Evolutionary conservation across 2,113 vertebrate species (phyloP), one percentile per base, ranked within the genome.

Genomic region (Sinocyclocheilus anophthalmus): DNA sequence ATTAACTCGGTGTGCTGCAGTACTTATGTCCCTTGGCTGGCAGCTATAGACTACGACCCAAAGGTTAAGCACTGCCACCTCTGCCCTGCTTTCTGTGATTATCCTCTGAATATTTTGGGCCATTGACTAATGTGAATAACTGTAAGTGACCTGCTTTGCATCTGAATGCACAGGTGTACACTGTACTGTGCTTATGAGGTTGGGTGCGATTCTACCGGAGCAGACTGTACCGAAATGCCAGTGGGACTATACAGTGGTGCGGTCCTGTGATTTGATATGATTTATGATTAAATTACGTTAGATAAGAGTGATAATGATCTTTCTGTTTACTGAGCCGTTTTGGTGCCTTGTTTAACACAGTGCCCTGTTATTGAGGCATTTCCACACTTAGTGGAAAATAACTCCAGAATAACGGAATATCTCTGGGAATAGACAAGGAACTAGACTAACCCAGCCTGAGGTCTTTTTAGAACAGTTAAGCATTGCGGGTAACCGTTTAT

Each of bases 401-500:
- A 18, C 67, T 50, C 59, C 45, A 39, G 61, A 50, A 33, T 67
- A 69, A 22, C 42, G 0, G 5, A 69, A 70, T 70, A 70, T 82
- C 61, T 82, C 24, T 82, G 61, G 61, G 45, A 85, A 69, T 85
- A 57, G 24, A 85, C 50, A 20, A 78, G 50, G 72, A 76, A 81
- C 65, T 82, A 72, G 70, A 85, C 57, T 77, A 77, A 82, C 63
- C 18, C 78, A 65, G 76, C 81, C 26, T 75, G 63, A 82, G 78
- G 67, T 90, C 73, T 85, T 84, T 42, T 72, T 65, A 86, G 26
- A 87, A 88, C 93, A 92, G 91, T 90, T 92, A 92, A 91, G 91
- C 90, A 91, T 89, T 90, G 88, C 88, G 90, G 86, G 88, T 92
- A 92, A 92, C 90, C 90, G 90, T 92, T 91, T 91, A 86, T 93